A percentile compares a stretch with the other conserved stretches of the same genome.
Conservation (phyloP, 2,888 invertebrate species). For the Drosophila prostipennis region DNA sequence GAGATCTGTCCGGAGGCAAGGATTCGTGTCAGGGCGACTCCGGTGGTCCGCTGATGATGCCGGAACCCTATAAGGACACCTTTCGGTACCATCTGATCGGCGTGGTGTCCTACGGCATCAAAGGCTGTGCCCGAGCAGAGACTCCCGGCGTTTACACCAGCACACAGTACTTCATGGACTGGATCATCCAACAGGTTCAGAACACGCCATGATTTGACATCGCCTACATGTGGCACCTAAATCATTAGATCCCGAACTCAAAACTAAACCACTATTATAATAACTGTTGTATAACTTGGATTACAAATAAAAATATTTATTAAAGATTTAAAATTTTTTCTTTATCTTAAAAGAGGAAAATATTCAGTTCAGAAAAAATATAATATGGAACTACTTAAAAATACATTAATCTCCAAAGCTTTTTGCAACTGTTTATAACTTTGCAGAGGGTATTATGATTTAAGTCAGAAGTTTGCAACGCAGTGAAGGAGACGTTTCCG, state of each 20-base stretch:
- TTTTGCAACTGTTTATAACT: too few relatives aligned
- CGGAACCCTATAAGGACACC: slow-evolving; percentile 61
- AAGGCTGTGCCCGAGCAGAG: slow-evolving; percentile 86
- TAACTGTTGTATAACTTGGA: background rate
- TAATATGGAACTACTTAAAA: too few relatives aligned
- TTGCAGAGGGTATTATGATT: too few relatives aligned
- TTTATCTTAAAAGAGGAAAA: too few relatives aligned
- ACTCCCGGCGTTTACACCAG: slow-evolving; percentile 88
- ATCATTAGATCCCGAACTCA: background rate
- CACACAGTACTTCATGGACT: slow-evolving; percentile 87
- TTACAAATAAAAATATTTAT: background rate
- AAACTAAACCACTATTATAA: background rate
- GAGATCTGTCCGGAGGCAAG: slow-evolving; percentile 80
- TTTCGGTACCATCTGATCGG: slow-evolving; percentile 86
- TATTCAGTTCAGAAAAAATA: too few relatives aligned
- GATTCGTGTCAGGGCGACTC: slow-evolving; percentile 84
- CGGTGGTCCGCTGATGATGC: slow-evolving; percentile 83
- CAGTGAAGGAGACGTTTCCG: too few relatives aligned
- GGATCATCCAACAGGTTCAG: slow-evolving; percentile 85
- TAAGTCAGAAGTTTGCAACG: too few relatives aligned
- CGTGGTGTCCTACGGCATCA: slow-evolving; percentile 88
- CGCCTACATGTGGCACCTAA: background rate
- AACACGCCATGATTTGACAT: slow-evolving; percentile 59
- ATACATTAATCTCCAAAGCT: too few relatives aligned
- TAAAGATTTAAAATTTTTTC: too few relatives aligned